A percentile compares a stretch with the other conserved stretches of the same genome.
phyloP scores from a whole-genome alignment of 2,113 vertebrate species.

The Aleadryas rufinucha region DNA sequence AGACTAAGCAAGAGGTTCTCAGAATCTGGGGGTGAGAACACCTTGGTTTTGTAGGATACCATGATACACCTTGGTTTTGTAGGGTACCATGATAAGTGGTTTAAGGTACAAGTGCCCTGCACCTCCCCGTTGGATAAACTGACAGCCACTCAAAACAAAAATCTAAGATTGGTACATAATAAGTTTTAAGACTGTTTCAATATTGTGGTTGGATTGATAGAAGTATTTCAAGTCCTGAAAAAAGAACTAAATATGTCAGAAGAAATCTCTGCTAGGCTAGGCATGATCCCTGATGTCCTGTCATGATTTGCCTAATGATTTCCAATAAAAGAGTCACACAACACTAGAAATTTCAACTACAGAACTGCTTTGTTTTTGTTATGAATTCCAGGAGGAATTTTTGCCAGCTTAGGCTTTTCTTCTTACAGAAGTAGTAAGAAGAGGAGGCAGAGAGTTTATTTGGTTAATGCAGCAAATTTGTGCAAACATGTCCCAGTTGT shows the following conservation, averaged over 20 bases:
- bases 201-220: not conserved
- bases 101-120: not conserved
- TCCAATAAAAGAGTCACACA: not conserved
- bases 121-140: not conserved
- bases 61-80: not conserved
- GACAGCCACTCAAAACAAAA: not conserved
- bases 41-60: not conserved
- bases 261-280: not conserved
- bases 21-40: not conserved
- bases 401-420: not conserved
- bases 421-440: not conserved
- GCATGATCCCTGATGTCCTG: fast-evolving
- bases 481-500: not conserved
- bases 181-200: not conserved
- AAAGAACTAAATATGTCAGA: not conserved
- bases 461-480: not conserved
- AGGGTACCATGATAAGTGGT: not conserved
- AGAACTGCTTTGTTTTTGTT: not conserved
- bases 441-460: not conserved
- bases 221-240: not conserved
- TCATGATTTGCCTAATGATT: not conserved
- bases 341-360: not conserved
- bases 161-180: not conserved
- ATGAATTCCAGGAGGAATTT: not conserved
- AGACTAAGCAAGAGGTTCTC: not conserved